These are phyloP conservation scores for Apodemia zela DNA, from an alignment of 2,888 invertebrate genomes.

Conservation along the genomic window DNA sequence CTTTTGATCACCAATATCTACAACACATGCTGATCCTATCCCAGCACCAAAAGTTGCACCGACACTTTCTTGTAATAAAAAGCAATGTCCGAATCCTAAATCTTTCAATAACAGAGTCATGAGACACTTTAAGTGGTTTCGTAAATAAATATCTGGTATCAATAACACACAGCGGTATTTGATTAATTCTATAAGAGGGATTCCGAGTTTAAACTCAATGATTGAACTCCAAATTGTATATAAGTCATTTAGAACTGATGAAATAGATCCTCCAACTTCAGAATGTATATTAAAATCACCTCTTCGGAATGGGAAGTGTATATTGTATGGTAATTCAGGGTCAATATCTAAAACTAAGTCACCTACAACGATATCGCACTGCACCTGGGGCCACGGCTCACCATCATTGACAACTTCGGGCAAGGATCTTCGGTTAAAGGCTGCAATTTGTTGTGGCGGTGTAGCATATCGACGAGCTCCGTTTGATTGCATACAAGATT, in stretches of 20 bases:
- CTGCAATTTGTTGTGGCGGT: slow-evolving; percentile 93
- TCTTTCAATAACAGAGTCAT: slow-evolving; percentile 89
- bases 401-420: slow-evolving; percentile 83
- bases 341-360: slow-evolving; percentile 87
- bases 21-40: slow-evolving; percentile 91
- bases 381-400: slow-evolving; percentile 82
- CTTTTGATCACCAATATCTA: slow-evolving; percentile 97
- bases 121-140: slow-evolving; percentile 91
- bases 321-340: slow-evolving; percentile 86
- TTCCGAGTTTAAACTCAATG: slow-evolving; percentile 87
- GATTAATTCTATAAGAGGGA: slow-evolving; percentile 84
- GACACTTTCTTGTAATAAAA: slow-evolving; percentile 87
- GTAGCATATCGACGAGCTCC: slow-evolving; percentile 91
- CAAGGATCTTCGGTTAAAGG: slow-evolving; percentile 89
- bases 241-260: slow-evolving; percentile 90
- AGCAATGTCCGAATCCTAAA: slow-evolving; percentile 92
- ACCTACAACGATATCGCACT: slow-evolving; percentile 85
- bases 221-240: slow-evolving; percentile 94
- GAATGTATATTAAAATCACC: slow-evolving; percentile 93
- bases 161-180: slow-evolving; percentile 93
- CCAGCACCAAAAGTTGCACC: slow-evolving; percentile 76
- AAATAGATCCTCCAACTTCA: slow-evolving; percentile 91
- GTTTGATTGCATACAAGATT: slow-evolving; percentile 91
- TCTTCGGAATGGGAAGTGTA: slow-evolving; percentile 93
- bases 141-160: slow-evolving; percentile 93